Percentiles rank a stretch among this genome's conserved stretches.
Conservation (phyloP, 1,140 invertebrate genomes). For the Procambarus virginalis region DNA sequence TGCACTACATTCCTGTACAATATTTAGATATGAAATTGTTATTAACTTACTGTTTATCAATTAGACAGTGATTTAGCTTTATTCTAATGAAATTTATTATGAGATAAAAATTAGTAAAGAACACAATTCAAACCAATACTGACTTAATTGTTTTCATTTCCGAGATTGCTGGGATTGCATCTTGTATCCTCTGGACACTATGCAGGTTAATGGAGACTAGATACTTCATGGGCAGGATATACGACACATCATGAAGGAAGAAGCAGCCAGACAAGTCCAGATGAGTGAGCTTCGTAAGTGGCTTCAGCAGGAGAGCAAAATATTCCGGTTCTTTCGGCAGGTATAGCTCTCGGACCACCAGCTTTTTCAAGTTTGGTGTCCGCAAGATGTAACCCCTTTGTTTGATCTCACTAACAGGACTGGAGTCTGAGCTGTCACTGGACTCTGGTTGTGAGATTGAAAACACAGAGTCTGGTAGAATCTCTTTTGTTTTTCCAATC, state of each 20-base stretch:
- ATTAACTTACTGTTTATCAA: not conserved
- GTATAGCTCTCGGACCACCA: constrained; percentile 79
- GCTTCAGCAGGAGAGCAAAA: constrained; percentile 77
- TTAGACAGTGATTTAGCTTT: not conserved
- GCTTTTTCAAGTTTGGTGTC: constrained; percentile 80
- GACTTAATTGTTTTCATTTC: constrained; percentile 77
- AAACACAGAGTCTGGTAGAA: constrained; percentile 72
- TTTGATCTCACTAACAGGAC: constrained; percentile 46
- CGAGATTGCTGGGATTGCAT: constrained; percentile 77
- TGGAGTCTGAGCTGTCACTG: constrained; percentile 33
- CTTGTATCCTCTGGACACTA: constrained; percentile 79
- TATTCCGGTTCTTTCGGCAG: constrained; percentile 75
- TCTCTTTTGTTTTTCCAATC: constrained; percentile 60
- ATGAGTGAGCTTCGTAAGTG: constrained; percentile 81
- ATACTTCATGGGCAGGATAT: constrained; percentile 79
- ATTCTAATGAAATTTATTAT: no score
- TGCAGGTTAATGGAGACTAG: constrained; percentile 85
- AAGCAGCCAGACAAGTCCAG: constrained; percentile 87
- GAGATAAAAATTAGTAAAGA: no score
- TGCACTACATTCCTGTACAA: no score
- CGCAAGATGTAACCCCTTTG: constrained; percentile 77
- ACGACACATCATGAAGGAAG: constrained; percentile 78
- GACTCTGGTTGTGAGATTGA: constrained; percentile 73
- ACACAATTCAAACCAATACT: constrained; percentile 59
- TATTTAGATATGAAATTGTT: not conserved